Percentiles rank a stretch among this genome's conserved stretches.
Conservation (phyloP, 1,140 invertebrate genomes). For the Homalodisca vitripennis region DNA sequence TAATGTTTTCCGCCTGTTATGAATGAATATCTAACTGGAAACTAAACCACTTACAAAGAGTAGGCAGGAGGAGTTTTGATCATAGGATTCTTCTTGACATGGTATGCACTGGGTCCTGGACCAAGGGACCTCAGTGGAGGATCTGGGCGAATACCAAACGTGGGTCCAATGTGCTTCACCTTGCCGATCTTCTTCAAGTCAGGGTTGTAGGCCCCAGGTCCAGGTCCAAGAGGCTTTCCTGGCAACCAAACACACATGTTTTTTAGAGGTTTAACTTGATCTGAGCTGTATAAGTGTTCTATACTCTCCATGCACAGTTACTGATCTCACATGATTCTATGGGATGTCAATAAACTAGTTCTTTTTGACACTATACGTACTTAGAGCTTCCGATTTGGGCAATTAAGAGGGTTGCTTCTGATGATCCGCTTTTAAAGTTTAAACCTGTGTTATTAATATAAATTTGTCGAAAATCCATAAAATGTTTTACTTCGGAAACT, state of each 20-base stretch:
- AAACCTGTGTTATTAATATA: too few species aligned
- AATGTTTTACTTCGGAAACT: too few species aligned
- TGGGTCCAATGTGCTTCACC: conserved; percentile 52
- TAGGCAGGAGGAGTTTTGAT: conserved; percentile 48
- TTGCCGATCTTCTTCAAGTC: conserved; percentile 51
- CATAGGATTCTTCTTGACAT: conserved; percentile 46
- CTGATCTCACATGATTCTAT: not conserved
- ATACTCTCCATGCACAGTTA: not conserved
- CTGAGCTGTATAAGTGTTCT: not conserved
- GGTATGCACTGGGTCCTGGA: conserved; percentile 63
- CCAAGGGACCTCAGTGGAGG: conserved; percentile 48
- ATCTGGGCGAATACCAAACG: conserved; percentile 53
- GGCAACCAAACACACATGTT: conserved; percentile 33
- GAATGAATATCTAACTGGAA: too few species aligned
- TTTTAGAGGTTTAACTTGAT: not conserved
- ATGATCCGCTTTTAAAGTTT: too few species aligned
- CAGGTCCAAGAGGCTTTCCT: conserved; percentile 48
- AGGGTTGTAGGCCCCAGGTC: conserved; percentile 56
- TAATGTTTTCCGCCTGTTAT: too few species aligned
- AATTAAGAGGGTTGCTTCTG: too few species aligned
- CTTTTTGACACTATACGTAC: too few species aligned
- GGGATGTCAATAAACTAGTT: too few species aligned
- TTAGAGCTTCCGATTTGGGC: too few species aligned
- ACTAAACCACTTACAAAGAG: conserved; percentile 54
- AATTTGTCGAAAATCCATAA: too few species aligned